Evolutionary conservation across 2,888 invertebrate species (phyloP), one percentile per base, ranked within the genome.

Genomic region (Heliconius erato): DNA sequence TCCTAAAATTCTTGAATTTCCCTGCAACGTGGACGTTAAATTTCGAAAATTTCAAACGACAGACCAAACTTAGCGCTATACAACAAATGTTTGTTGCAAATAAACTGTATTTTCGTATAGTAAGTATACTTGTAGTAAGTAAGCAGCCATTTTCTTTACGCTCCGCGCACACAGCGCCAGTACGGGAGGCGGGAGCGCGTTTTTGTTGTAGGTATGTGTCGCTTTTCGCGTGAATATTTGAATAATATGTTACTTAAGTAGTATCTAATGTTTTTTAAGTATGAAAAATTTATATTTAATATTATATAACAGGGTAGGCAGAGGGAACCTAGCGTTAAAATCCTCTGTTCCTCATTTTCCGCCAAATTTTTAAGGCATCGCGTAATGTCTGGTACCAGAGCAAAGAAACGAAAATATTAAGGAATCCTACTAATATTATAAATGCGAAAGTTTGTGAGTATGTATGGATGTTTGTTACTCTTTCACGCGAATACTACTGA

Each of bases 71-170:
- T 84, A 71, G 80, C 74, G 54, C 74, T 83, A 80, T 83, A 85
- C 86, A 85, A 85, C 84, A 84, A 85, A 87, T 87, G 87, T 86
- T 87, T 85, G 87, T 86, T 85, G 85, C 85, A 85, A 87, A 87
- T 87, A 88, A 86, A 88, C 84, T 84, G 86, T 87, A 86, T 86
- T 86, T 67, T 28, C 28, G 28, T 28, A 44, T 40, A 40, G 23
- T 23, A 16, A 71, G 71, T 71, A 26, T 72, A 63, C 63, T n/a
- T n/a, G n/a, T 63, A 72, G 44, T 44, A n/a, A 87, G 85, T 87
- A 87, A 88, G 87, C 87, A 87, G 85, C 86, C 84, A 87, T 87
- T 86, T 87, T 87, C 87, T 87, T 86, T 84, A 86, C 86, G 86
- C 84, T 84, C 80, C 80, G 81, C 85, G 85, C 87, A 86, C 83